Evolutionary conservation across 2,113 vertebrate species (phyloP), one percentile per base, ranked within the genome.

Genomic region (Gambusia holbrooki): DNA sequence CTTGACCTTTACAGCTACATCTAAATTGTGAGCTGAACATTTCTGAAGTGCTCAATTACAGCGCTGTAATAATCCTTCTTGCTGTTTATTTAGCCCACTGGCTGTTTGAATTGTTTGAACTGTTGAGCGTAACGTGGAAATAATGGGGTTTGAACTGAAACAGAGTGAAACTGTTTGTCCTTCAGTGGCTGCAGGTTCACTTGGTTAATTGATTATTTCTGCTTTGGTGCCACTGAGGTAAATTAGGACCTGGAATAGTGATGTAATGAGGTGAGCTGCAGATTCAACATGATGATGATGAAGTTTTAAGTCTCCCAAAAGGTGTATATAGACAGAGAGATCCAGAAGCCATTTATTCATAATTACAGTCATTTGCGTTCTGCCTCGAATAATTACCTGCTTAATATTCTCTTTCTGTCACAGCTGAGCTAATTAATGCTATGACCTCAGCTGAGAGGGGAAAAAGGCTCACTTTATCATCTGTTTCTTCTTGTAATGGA

Each of bases 341-440:
- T 48, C 63, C 69, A 67, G 65, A 42, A 62, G 60, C 80, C 29
- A 14, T 80, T 82, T 76, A 76, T 73, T 87, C 74, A 70, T 51
- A 79, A 71, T 48, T 64, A 37, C 54, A 11, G 19, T 79, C 72
- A 67, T 83, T 77, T 81, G 76, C 74, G 76, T 60, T 37, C 66
- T 32, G 71, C 60, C 62, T 67, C 10, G 42, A 80, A 79, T 82
- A 86, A 90, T 90, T 74, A 85, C 61, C 71, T 74, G 76, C 66
- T 79, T 82, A 74, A 89, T 81, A 84, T 86, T 87, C 77, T 19
- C 12, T 74, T 82, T 85, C 76, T 75, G 69, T 81, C 75, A 73
- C 6, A 0, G 70, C 25, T 27, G 66, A 82, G 75, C 79, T 74
- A 82, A 84, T 76, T 74, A 65, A 61, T 68, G 29, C 74, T 79